Percentiles rank a stretch among this genome's conserved stretches.
Evolutionary conservation across 2,888 invertebrate genomes (phyloP).

Genomic region (Glomeris marginata): DNA sequence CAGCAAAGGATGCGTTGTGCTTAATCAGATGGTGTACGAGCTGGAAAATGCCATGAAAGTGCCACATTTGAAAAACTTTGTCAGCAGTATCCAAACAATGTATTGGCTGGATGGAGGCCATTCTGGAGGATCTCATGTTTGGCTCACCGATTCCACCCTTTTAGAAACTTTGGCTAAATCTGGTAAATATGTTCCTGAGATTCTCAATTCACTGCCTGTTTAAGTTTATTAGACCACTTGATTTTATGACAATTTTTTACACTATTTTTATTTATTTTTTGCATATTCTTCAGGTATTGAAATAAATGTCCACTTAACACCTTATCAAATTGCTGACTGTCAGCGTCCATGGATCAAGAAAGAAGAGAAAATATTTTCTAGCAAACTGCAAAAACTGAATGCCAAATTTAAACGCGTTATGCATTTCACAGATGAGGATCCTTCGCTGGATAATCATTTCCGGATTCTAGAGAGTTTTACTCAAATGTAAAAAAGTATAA

Average conservation of each 20-base stretch:
- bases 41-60: slow-evolving; percentile 29
- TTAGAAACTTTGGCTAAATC: slow-evolving; percentile 55
- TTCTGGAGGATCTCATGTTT: slow-evolving; percentile 71
- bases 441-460: slow-evolving; percentile 59
- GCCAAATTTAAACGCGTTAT: slow-evolving; percentile 46
- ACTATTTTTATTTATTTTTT: background rate
- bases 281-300: slow-evolving; percentile 41
- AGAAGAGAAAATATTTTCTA: slow-evolving; percentile 63
- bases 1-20: slow-evolving; percentile 84
- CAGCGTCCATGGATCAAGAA: slow-evolving; percentile 67
- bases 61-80: slow-evolving; percentile 32
- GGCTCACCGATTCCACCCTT: slow-evolving; percentile 61
- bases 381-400: slow-evolving; percentile 46
- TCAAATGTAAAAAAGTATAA: too few species aligned
- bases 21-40: slow-evolving; percentile 79
- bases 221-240: too few species aligned
- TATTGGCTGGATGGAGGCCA: slow-evolving; percentile 88
- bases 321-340: slow-evolving; percentile 73
- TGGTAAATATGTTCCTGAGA: slow-evolving; percentile 33
- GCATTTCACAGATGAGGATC: slow-evolving; percentile 42
- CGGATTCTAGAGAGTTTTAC: slow-evolving; percentile 39
- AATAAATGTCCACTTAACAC: slow-evolving; percentile 67
- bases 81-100: slow-evolving; percentile 47
- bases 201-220: too few species aligned
- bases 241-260: background rate